These are phyloP conservation scores for Micromys minutus DNA, from an alignment of 2,113 vertebrate genomes.

Conservation along the genomic window DNA sequence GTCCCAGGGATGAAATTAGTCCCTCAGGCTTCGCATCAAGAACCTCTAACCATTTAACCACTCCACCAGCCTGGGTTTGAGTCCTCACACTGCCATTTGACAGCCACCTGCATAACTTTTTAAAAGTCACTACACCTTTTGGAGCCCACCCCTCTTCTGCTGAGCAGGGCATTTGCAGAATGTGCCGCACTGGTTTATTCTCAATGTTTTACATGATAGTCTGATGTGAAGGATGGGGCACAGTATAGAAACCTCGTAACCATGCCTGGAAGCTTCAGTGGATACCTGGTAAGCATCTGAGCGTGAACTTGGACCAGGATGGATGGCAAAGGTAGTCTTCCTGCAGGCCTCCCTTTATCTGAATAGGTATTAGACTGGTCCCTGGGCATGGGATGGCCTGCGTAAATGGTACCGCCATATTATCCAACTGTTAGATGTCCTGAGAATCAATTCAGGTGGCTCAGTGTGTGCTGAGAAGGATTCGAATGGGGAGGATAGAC, in stretches of 20 bases:
- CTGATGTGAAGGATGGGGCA: not conserved
- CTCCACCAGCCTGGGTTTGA: not conserved
- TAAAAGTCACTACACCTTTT: not conserved
- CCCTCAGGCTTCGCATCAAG: not conserved
- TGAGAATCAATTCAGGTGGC: not conserved
- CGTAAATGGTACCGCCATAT: not conserved
- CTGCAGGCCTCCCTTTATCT: not conserved
- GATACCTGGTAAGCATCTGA: not conserved
- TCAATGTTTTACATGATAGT: not conserved
- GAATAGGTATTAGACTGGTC: not conserved
- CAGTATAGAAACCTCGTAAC: too few relatives aligned
- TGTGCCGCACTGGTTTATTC: not conserved
- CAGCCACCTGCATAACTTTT: too few relatives aligned
- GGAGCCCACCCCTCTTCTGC: not conserved
- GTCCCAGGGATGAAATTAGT: not conserved
- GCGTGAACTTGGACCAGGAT: not conserved
- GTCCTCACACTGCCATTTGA: not conserved
- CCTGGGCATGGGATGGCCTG: not conserved
- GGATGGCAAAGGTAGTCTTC: not conserved
- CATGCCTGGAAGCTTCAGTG: not conserved
- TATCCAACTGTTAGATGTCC: not conserved
- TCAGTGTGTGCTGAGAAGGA: not conserved
- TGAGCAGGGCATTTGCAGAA: not conserved
- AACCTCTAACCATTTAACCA: not conserved
- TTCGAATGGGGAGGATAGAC: not conserved